Evolutionary conservation across 2,113 vertebrate genomes (phyloP).

Genomic region (Leptocoma aspasia): DNA sequence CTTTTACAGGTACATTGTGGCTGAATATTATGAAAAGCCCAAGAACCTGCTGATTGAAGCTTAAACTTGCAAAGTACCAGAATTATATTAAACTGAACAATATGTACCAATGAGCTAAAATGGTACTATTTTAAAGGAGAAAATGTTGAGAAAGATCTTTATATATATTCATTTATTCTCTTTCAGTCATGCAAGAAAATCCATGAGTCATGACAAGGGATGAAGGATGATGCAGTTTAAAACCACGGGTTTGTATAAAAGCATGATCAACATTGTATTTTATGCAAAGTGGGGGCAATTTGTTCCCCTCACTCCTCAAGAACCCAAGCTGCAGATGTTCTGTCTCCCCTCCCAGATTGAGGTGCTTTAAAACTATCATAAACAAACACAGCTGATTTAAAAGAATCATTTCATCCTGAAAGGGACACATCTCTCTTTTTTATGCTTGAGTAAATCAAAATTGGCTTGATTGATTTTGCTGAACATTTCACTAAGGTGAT

Average conservation of each 20-base stretch:
- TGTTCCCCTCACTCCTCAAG: neutral
- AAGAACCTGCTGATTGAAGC: neutral
- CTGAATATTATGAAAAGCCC: neutral
- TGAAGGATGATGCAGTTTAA: slow-evolving; percentile 43
- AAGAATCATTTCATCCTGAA: slow-evolving; percentile 13
- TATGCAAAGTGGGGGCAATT: slow-evolving; percentile 7
- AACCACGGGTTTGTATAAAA: neutral
- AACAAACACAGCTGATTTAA: slow-evolving; percentile 24
- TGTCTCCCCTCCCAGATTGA: neutral
- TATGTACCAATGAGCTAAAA: slow-evolving; percentile 21
- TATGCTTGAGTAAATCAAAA: slow-evolving; percentile 11
- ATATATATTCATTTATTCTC: neutral
- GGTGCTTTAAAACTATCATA: slow-evolving; percentile 31
- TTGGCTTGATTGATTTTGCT: neutral
- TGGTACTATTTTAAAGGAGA: neutral
- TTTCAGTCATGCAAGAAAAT: slow-evolving; percentile 27
- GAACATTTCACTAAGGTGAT: neutral
- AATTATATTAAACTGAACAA: slow-evolving; percentile 4
- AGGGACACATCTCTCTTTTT: slow-evolving; percentile 12
- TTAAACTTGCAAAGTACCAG: neutral
- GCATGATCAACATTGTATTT: neutral
- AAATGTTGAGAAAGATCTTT: neutral
- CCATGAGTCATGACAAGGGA: slow-evolving; percentile 15
- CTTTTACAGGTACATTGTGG: neutral
- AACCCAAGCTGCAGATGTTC: slow-evolving; percentile 34